Percentiles rank a stretch among this genome's conserved stretches.
phyloP scores from a whole-genome alignment of 2,888 invertebrate genomes.

The Sylvicola cinctus region DNA sequence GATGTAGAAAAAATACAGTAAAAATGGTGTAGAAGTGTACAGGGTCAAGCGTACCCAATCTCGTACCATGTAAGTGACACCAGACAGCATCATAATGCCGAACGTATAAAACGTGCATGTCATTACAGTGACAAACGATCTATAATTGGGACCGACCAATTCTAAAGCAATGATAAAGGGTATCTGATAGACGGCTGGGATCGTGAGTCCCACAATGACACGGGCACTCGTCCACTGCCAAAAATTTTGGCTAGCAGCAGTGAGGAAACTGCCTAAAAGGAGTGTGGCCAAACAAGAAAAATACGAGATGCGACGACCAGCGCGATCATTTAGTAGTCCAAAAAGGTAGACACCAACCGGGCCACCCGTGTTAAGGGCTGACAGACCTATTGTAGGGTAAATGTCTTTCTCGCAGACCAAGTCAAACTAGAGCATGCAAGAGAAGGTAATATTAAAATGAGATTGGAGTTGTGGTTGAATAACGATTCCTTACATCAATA shows the following conservation, averaged over 20 bases:
- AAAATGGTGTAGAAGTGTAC: constrained; percentile 68
- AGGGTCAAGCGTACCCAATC: constrained; percentile 68
- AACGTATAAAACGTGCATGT: constrained; percentile 80
- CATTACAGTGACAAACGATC: constrained; percentile 82
- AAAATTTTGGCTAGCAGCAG: constrained; percentile 56
- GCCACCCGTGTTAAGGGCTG: constrained; percentile 70
- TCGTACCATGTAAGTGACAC: constrained; percentile 63
- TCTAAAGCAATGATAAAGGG: constrained; percentile 87
- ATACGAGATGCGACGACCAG: constrained; percentile 68
- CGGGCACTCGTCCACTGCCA: constrained; percentile 70
- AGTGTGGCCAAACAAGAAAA: constrained; percentile 69
- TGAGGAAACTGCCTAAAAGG: constrained; percentile 56
- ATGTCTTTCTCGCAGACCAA: constrained; percentile 72
- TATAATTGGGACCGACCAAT: constrained; percentile 73
- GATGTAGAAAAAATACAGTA: constrained; percentile 65
- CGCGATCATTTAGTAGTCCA: constrained; percentile 68
- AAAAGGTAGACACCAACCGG: constrained; percentile 80
- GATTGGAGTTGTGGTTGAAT: constrained; percentile 6
- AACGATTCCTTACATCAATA: constrained; percentile 43
- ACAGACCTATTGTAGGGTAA: constrained; percentile 71
- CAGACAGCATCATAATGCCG: constrained; percentile 63
- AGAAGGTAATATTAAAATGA: constrained; percentile 3
- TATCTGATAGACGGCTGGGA: constrained; percentile 84
- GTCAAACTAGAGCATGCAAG: constrained; percentile 54
- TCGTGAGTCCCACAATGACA: constrained; percentile 68